Evolutionary conservation across 2,113 vertebrate species (phyloP), one percentile per base, ranked within the genome.

Genomic region (Rhinogobius similis): DNA sequence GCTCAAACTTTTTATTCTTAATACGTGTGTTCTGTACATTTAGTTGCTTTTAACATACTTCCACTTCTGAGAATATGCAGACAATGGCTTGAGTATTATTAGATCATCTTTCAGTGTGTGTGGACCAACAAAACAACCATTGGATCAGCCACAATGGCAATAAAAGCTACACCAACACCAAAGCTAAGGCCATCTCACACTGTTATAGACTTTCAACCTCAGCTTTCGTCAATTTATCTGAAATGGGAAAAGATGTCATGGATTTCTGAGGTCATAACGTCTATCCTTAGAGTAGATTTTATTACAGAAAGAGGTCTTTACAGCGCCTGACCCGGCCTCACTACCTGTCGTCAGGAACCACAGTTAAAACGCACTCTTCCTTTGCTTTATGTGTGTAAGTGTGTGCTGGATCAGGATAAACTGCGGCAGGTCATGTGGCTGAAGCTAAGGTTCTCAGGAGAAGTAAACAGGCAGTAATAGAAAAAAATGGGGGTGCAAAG

Each of bases 161-260:
- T n/a, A n/a, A n/a, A n/a, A n/a, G n/a, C n/a, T n/a, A 36, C 32
- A 36, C 32, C n/a, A 68, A 76, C 18, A 29, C 29, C 29, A 38
- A 75, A 84, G 74, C 62, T 66, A 81, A 81, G 77, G 74, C 73
- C 56, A 81, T 72, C 76, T 61, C 56, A 46, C 66, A 36, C 39
- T 0, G 9, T 61, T 65, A n/a, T 36, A 20, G 26, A 26, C 13
- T n/a, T 61, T 66, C 36, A 32, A 62, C 65, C 38, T 1, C 2
- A 53, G 64, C 23, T 14, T 68, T 65, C 65, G 39, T 73, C 62
- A 67, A 70, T 81, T 85, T 39, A 72, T 55, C 62, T 68, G 48
- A 55, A 50, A 56, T 50, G 18, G 58, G 62, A 75, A 32, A 73
- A 69, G 67, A 63, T 63, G 56, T n/a, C 24, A 10, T 46, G 52